phyloP scores from a whole-genome alignment of 2,113 vertebrate species.

The Lophius piscatorius region DNA sequence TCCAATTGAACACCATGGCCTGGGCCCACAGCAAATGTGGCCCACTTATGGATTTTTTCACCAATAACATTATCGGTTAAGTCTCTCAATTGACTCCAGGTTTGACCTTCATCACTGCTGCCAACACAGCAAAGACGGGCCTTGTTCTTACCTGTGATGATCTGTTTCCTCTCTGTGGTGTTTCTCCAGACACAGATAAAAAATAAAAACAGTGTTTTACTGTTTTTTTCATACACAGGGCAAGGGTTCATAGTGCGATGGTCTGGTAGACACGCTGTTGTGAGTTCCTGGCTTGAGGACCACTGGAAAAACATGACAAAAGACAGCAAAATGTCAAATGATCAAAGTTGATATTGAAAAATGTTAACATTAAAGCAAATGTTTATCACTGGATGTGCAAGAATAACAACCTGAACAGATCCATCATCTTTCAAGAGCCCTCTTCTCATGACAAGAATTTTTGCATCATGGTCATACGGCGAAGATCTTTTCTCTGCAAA shows the following conservation, averaged over 20 bases:
- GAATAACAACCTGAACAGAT: constrained; percentile 80
- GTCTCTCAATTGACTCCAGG: constrained; percentile 85
- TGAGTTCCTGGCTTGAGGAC: constrained; percentile 73
- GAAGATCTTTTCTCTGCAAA: constrained; percentile 90
- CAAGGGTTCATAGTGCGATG: constrained; percentile 85
- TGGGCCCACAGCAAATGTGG: constrained; percentile 92
- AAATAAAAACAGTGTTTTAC: constrained; percentile 85
- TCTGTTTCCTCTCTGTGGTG: constrained; percentile 84
- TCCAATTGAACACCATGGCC: constrained; percentile 89
- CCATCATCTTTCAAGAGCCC: constrained; percentile 70
- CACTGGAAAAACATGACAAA: constrained; percentile 64
- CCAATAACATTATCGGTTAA: constrained; percentile 88
- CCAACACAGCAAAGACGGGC: constrained; percentile 88
- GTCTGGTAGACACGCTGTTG: constrained; percentile 60
- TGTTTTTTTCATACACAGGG: constrained; percentile 79
- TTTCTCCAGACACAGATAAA: constrained; percentile 85
- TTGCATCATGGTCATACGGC: constrained; percentile 80
- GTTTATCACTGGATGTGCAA: background rate
- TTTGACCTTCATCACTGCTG: constrained; percentile 85
- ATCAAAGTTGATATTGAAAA: background rate
- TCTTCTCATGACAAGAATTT: constrained; percentile 86
- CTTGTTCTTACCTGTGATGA: constrained; percentile 84
- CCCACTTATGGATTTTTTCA: constrained; percentile 80
- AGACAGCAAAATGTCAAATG: background rate
- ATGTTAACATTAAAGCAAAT: background rate